Evolutionary conservation across 2,888 invertebrate species (phyloP).

Genomic region (Neoaliturus tenellus): DNA sequence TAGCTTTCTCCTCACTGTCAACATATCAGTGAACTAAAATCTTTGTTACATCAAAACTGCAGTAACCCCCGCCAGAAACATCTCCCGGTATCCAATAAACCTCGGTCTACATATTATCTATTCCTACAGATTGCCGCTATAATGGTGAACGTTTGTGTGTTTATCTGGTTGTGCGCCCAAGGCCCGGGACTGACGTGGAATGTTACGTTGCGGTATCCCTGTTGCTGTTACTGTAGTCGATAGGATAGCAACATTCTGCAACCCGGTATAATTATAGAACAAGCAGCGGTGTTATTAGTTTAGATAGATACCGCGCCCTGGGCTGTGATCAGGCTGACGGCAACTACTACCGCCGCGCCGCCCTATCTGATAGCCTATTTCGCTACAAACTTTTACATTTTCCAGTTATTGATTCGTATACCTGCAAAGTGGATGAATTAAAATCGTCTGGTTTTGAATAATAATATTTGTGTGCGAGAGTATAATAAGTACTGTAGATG

Average conservation of each 20-base stretch:
- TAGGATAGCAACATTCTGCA: conserved; percentile 8
- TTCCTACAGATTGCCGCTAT: neutral
- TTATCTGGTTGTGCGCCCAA: neutral
- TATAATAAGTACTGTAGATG: too few relatives aligned
- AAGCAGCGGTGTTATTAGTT: conserved; percentile 38
- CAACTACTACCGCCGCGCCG: neutral
- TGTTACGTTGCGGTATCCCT: neutral
- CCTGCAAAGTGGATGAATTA: neutral
- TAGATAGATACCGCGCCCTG: conserved; percentile 7
- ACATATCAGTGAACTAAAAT: too few relatives aligned
- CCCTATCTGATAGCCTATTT: conserved; percentile 18
- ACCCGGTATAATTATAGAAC: conserved; percentile 32
- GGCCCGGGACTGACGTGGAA: conserved; percentile 11
- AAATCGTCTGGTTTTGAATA: too few relatives aligned
- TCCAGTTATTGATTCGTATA: conserved; percentile 13
- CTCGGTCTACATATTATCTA: too few relatives aligned
- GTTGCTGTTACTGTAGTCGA: too few relatives aligned
- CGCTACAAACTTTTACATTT: neutral
- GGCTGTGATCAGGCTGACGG: neutral
- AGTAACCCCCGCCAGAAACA: too few relatives aligned
- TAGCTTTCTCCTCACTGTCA: too few relatives aligned
- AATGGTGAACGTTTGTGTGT: neutral
- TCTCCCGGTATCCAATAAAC: too few relatives aligned
- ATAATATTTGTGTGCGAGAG: too few relatives aligned
- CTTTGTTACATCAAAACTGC: too few relatives aligned